Evolutionary conservation across 2,888 invertebrate genomes (phyloP).

Genomic region (Drosophila atripex): DNA sequence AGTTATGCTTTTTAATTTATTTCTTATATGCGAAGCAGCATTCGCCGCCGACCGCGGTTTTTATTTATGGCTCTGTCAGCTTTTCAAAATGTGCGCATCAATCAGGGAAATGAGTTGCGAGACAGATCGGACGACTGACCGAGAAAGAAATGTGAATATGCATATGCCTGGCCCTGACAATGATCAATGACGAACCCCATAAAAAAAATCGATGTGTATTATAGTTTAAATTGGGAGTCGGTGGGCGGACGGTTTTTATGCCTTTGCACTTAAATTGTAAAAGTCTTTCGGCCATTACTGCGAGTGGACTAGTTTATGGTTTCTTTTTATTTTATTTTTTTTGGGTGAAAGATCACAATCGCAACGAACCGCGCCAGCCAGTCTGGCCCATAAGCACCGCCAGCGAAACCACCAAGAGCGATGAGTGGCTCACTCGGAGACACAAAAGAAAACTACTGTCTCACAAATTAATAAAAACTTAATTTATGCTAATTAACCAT

Average conservation of each 20-base stretch:
- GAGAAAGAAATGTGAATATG: slow-evolving; percentile 71
- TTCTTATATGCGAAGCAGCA: slow-evolving; percentile 66
- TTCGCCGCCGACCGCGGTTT: slow-evolving; percentile 39
- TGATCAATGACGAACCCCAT: slow-evolving; percentile 60
- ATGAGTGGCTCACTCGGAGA: slow-evolving; percentile 29
- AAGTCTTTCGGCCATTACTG: slow-evolving; percentile 55
- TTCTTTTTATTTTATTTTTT: slow-evolving; percentile 1
- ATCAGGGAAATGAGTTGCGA: slow-evolving; percentile 73
- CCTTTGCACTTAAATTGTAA: slow-evolving; percentile 52
- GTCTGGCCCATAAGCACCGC: slow-evolving; percentile 53
- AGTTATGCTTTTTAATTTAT: slow-evolving; percentile 67
- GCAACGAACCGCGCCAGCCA: slow-evolving; percentile 63
- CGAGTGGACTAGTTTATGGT: slow-evolving; percentile 48
- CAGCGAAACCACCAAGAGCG: slow-evolving; percentile 3
- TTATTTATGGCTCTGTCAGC: slow-evolving; percentile 70
- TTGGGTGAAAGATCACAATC: slow-evolving; percentile 62
- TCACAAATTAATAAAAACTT: slow-evolving; percentile 75
- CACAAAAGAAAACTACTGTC: slow-evolving; percentile 70
- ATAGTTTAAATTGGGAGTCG: slow-evolving; percentile 30
- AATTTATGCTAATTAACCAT: slow-evolving; percentile 71
- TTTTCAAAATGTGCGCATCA: slow-evolving; percentile 68
- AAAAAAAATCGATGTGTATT: slow-evolving; percentile 23
- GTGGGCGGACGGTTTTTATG: slow-evolving; percentile 50
- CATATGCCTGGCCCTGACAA: slow-evolving; percentile 64
- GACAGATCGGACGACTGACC: slow-evolving; percentile 54